These are phyloP conservation scores for Ciconia stormi DNA, from an alignment of 2,113 vertebrate species.

Conservation along the genomic window DNA sequence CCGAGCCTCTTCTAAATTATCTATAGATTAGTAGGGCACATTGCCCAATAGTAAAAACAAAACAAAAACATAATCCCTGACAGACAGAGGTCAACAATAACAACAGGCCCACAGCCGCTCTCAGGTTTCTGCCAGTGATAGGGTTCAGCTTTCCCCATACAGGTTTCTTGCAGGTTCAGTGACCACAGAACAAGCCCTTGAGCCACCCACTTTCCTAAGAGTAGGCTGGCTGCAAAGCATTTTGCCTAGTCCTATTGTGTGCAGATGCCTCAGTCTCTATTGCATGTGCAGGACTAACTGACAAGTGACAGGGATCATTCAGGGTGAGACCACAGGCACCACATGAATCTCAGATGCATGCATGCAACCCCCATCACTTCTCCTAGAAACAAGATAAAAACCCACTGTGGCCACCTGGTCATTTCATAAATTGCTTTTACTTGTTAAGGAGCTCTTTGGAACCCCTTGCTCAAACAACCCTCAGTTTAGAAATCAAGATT, in stretches of 20 bases:
- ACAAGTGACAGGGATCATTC: neutral
- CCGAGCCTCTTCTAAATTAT: neutral
- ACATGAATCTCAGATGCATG: neutral
- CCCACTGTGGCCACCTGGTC: neutral
- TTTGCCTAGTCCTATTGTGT: neutral
- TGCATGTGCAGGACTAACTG: neutral
- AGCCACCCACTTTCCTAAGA: neutral
- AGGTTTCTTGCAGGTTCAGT: neutral
- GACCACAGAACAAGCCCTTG: neutral
- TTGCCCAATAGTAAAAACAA: constrained; percentile 7
- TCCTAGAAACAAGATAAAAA: neutral
- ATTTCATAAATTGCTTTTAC: neutral
- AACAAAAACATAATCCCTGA: neutral
- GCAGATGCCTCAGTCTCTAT: neutral
- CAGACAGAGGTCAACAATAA: constrained; percentile 19
- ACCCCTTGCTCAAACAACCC: neutral
- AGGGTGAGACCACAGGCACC: neutral
- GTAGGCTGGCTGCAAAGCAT: neutral
- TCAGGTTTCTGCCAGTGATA: neutral
- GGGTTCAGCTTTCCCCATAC: neutral
- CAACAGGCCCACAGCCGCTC: neutral
- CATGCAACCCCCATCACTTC: neutral
- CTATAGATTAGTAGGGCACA: neutral
- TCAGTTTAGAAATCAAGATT: neutral
- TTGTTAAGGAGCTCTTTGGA: neutral